Base-by-base conservation (phyloP, 2,888 invertebrate genomes). In the Pristionchus mayeri region DNA sequence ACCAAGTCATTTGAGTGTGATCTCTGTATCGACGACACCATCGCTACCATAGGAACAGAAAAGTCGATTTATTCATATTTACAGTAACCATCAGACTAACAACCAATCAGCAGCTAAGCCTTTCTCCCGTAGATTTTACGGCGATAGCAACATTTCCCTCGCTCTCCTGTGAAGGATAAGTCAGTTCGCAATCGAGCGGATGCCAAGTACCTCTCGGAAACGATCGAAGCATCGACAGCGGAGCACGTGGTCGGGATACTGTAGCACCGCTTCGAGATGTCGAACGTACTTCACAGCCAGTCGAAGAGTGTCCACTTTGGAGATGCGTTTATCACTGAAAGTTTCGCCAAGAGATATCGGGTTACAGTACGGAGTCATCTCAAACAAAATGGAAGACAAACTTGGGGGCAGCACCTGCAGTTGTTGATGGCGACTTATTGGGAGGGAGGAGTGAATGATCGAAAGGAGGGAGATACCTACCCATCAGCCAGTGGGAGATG, bases 251-350 rank as follows among this genome's bases (percentile, higher is more conserved):
- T 85, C 67, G n/a, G 80, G 85, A 52, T 90, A 88, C 27, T 85
- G 86, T 21, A 93, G 85, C 24, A 92, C 79, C 11, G 83, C 85
- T 54, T 92, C 91, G 60, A 93, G 85, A 83, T 93, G 92, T 27
- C 86, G 87, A n/a, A 93, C 93, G 87, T 93, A 93, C 18, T 91
- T 87, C 57, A 93, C 93, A 21, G 93, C 93, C 27, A 93, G 87
- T 13, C 92, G 90, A n/a, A 93, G 88, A 1, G 93, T 93, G 88
- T 93, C 93, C 60, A 93, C 93, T 88, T 93, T 93, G 86, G 93
- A 93, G 80, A 93, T 89, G 30, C 93, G 88, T 79, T 91, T 91
- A 40, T 92, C 92, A n/a, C 91, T 92, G 78, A 50, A 76, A 27
- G 27, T 24, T 48, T 24, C n/a, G 30, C 67, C 27, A 40, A 67